Percentiles rank a stretch among this genome's conserved stretches.
These are phyloP conservation scores for Euura lappo DNA, from an alignment of 1,140 invertebrate species.

Conservation along the genomic window DNA sequence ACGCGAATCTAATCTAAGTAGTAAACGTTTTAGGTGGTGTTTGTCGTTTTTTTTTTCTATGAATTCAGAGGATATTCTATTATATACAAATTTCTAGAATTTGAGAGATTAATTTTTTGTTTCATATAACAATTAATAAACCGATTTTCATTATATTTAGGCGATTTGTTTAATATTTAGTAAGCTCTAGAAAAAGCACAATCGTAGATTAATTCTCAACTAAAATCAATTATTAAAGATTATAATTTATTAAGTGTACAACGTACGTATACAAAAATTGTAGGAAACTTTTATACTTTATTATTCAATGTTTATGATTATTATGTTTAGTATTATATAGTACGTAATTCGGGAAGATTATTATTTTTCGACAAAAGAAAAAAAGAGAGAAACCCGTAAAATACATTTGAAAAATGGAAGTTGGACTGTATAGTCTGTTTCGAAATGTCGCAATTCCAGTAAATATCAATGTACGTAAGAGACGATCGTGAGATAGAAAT, in stretches of 20 bases:
- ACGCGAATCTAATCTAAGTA: too few relatives aligned
- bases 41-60: too few relatives aligned
- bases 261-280: background rate
- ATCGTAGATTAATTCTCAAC: background rate
- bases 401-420: background rate
- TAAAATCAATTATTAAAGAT: background rate
- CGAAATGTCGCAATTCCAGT: too few relatives aligned
- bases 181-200: background rate
- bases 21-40: too few relatives aligned
- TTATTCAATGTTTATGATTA: background rate
- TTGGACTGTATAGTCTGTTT: background rate
- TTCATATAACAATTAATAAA: background rate
- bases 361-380: background rate
- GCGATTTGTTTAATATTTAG: background rate
- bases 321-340: background rate
- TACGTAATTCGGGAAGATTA: background rate
- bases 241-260: background rate
- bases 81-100: background rate
- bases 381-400: background rate
- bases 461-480: background rate
- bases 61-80: too few relatives aligned
- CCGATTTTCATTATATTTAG: background rate
- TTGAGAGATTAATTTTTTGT: background rate
- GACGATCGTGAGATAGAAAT: slow-evolving; percentile 3
- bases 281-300: background rate